Conservation (phyloP, 2,888 invertebrate species). For the Lucinisca nassula region DNA sequence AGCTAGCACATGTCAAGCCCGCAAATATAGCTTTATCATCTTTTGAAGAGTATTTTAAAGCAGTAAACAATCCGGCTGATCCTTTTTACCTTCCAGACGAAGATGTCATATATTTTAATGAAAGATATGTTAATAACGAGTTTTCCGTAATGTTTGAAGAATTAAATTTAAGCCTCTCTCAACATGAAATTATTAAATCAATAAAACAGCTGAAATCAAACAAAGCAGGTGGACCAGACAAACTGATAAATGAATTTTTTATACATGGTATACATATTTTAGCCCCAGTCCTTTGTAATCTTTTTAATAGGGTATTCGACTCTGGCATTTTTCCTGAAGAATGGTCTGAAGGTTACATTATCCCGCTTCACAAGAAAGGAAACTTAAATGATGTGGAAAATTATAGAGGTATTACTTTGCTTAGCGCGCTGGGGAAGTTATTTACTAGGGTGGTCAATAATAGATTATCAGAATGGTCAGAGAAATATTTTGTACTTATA, state of each 20-base stretch:
- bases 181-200: conserved; percentile 1
- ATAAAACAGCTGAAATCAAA: background rate
- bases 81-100: background rate
- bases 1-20: background rate
- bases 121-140: background rate
- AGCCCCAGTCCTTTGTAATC: background rate
- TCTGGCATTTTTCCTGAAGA: background rate
- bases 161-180: background rate
- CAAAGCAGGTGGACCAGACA: conserved; percentile 16
- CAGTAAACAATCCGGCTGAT: background rate
- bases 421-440: conserved; percentile 20
- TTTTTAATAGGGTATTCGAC: conserved; percentile 11
- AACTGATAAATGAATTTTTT: conserved; percentile 25
- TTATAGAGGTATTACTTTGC: conserved; percentile 30
- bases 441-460: conserved; percentile 24
- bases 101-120: background rate
- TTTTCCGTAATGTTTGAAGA: conserved; percentile 11
- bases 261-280: conserved; percentile 16
- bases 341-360: conserved; percentile 23
- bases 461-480: background rate
- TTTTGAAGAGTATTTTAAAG: background rate
- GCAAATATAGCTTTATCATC: background rate
- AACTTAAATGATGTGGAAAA: conserved; percentile 14
- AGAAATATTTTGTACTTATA: background rate
- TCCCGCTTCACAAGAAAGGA: conserved; percentile 29